phyloP scores from a whole-genome alignment of 1,140 invertebrate genomes.

The Drosophila eugracilis region DNA sequence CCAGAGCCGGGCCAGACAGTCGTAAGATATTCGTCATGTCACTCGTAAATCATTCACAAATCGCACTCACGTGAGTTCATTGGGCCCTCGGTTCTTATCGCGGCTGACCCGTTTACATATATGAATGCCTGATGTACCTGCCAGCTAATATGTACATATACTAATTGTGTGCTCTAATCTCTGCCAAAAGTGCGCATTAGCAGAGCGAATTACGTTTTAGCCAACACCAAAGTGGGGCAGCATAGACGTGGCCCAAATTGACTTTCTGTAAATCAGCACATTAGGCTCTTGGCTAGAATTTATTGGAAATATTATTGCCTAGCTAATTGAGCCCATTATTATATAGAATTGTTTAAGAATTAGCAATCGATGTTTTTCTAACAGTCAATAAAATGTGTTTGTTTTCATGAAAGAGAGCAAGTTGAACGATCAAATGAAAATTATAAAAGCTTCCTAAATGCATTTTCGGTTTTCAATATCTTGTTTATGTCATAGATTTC shows the following conservation, averaged over 20 bases:
- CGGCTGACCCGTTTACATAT: conserved; percentile 29
- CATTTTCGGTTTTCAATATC: too few relatives aligned
- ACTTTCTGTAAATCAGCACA: not conserved
- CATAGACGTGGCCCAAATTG: not conserved
- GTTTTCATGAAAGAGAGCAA: too few relatives aligned
- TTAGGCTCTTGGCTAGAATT: too few relatives aligned
- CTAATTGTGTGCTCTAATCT: conserved; percentile 69
- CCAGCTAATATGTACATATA: conserved; percentile 33
- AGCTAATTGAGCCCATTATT: too few relatives aligned
- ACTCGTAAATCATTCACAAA: conserved; percentile 74
- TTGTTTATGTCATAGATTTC: too few relatives aligned
- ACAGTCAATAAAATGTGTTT: too few relatives aligned
- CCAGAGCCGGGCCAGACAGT: conserved; percentile 19
- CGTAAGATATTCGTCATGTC: conserved; percentile 58
- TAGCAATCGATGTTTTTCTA: too few relatives aligned
- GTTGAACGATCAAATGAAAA: too few relatives aligned
- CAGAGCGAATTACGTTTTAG: conserved; percentile 54
- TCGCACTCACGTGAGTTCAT: conserved; percentile 62
- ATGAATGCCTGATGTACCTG: conserved; percentile 8
- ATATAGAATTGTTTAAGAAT: too few relatives aligned
- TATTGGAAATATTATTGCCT: too few relatives aligned
- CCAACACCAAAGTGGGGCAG: conserved; percentile 33
- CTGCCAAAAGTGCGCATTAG: conserved; percentile 58
- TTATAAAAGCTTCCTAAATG: too few relatives aligned
- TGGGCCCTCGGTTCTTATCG: conserved; percentile 38